These are phyloP conservation scores for Sturnira hondurensis DNA, from an alignment of 2,113 vertebrate genomes.

Conservation along the genomic window DNA sequence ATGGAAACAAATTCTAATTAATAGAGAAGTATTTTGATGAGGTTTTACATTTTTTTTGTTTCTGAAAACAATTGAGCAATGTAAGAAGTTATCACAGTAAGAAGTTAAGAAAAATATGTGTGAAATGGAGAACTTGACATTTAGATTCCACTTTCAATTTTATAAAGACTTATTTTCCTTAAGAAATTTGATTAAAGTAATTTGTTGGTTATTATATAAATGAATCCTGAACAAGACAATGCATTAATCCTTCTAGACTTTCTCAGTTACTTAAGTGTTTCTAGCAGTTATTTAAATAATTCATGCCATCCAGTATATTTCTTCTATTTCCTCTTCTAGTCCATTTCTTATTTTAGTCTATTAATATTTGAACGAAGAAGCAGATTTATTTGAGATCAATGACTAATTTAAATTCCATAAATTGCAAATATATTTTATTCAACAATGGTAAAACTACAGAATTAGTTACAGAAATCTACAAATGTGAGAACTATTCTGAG, in stretches of 20 bases:
- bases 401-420: slow-evolving; percentile 70
- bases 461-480: slow-evolving; percentile 46
- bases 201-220: slow-evolving; percentile 45
- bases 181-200: slow-evolving; percentile 52
- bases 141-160: slow-evolving; percentile 46
- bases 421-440: slow-evolving; percentile 79
- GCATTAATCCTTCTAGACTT: slow-evolving; percentile 58
- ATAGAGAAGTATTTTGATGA: not conserved
- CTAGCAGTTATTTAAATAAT: slow-evolving; percentile 78
- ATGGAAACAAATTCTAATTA: not conserved
- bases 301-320: slow-evolving; percentile 65
- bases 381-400: slow-evolving; percentile 57
- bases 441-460: slow-evolving; percentile 63
- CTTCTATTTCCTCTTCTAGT: slow-evolving; percentile 62
- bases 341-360: slow-evolving; percentile 70
- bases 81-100: not conserved
- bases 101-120: not conserved
- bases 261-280: slow-evolving; percentile 67
- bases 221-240: slow-evolving; percentile 43
- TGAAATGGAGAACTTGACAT: slow-evolving; percentile 35
- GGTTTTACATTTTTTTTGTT: not conserved
- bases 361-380: slow-evolving; percentile 77
- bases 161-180: slow-evolving; percentile 24
- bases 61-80: slow-evolving; percentile 19
- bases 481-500: slow-evolving; percentile 52